A percentile compares a stretch with the other conserved stretches of the same genome.
Conservation (phyloP, 1,140 invertebrate species). For the Pachyrhynchus sulphureomaculatus region DNA sequence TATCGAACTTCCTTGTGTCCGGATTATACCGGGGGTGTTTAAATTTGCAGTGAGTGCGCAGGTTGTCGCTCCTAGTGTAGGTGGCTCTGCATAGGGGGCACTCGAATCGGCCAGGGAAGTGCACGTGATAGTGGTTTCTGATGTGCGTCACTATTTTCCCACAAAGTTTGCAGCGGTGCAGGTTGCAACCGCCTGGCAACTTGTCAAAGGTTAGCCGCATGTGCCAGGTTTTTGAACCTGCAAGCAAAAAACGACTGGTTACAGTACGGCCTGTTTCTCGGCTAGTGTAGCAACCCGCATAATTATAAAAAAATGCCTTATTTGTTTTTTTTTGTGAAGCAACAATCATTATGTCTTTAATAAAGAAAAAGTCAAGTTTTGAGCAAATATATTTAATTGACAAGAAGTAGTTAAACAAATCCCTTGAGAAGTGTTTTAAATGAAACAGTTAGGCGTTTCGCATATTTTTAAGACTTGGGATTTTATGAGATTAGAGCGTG, state of each 20-base stretch:
- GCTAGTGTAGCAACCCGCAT: not conserved
- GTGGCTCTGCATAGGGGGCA: conserved; percentile 83
- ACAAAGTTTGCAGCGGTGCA: conserved; percentile 87
- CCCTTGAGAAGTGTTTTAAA: too few relatives aligned
- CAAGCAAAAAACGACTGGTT: conserved; percentile 67
- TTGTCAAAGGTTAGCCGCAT: conserved; percentile 89
- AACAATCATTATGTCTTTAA: too few relatives aligned
- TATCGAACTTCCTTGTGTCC: conserved; percentile 78
- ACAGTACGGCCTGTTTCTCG: conserved; percentile 45
- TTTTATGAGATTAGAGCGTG: too few relatives aligned
- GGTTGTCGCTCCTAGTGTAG: conserved; percentile 84
- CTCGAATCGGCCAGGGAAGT: conserved; percentile 84
- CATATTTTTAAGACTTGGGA: too few relatives aligned
- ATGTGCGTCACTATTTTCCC: conserved; percentile 89
- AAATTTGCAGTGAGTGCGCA: conserved; percentile 85
- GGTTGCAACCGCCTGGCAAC: conserved; percentile 82
- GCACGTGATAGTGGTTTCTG: conserved; percentile 87
- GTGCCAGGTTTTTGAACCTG: conserved; percentile 89
- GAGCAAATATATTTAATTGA: too few relatives aligned
- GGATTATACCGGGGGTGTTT: conserved; percentile 79
- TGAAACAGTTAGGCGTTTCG: too few relatives aligned
- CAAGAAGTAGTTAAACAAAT: too few relatives aligned
- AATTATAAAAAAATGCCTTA: too few relatives aligned
- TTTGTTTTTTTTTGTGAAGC: too few relatives aligned
- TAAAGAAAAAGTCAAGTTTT: too few relatives aligned